Evolutionary conservation across 2,888 invertebrate genomes (phyloP).

Genomic region (Laspeyria flexula): DNA sequence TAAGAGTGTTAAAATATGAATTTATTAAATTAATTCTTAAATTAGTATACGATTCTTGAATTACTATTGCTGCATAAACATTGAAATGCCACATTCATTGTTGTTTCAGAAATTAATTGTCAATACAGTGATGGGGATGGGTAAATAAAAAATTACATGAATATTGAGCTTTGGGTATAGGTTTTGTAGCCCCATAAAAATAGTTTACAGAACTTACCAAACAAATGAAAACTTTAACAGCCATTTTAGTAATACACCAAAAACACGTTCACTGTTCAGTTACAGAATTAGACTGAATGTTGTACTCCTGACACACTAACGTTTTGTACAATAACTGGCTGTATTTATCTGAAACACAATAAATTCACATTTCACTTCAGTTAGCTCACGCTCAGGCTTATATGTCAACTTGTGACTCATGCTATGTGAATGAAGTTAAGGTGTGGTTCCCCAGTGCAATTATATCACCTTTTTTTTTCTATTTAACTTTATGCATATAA

Average conservation of each 20-base stretch:
- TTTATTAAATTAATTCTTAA: no score
- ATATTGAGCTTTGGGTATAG: no score
- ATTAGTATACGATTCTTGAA: no score
- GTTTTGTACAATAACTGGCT: background rate
- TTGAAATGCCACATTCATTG: no score
- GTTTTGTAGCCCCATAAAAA: no score
- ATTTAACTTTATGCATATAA: no score
- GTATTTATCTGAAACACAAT: constrained; percentile 7
- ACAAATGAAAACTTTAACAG: constrained; percentile 13
- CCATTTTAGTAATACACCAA: constrained; percentile 17
- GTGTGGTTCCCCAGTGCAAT: constrained; percentile 1
- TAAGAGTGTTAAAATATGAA: no score
- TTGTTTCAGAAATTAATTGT: no score
- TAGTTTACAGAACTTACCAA: constrained; percentile 16
- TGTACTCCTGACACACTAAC: background rate
- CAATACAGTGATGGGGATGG: no score
- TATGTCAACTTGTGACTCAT: constrained; percentile 1
- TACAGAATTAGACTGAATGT: constrained; percentile 1
- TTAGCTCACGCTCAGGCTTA: background rate
- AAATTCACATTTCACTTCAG: constrained; percentile 10
- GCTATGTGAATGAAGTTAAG: constrained; percentile 5
- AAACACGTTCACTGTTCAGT: background rate
- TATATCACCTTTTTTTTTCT: no score
- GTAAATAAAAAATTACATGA: no score
- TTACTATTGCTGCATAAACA: no score